Evolutionary conservation across 2,113 vertebrate genomes (phyloP).

Genomic region (Guaruba guarouba): DNA sequence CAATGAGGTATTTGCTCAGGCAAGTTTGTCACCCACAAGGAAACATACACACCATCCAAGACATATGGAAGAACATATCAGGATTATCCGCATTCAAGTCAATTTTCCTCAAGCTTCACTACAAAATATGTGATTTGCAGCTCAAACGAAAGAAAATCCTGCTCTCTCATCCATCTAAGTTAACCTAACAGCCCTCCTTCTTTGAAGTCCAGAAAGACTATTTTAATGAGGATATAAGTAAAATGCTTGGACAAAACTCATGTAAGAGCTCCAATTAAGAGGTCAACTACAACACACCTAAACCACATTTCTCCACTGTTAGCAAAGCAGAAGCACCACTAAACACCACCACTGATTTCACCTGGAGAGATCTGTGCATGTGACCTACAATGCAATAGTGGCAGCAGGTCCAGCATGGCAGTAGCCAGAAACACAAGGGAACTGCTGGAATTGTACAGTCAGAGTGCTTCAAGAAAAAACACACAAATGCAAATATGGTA

Average conservation of each 20-base stretch:
- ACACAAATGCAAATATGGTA: neutral
- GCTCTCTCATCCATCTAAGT: neutral
- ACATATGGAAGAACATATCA: neutral
- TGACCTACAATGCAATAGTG: neutral
- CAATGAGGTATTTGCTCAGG: neutral
- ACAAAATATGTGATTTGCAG: conserved; percentile 32
- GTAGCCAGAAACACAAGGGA: neutral
- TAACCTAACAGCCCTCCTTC: conserved; percentile 21
- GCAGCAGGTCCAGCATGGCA: neutral
- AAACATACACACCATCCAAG: neutral
- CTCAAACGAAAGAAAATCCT: conserved; percentile 26
- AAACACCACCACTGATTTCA: neutral
- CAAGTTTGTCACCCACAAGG: neutral
- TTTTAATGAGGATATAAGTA: conserved; percentile 5
- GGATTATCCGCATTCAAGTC: conserved; percentile 10
- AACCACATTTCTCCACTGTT: neutral
- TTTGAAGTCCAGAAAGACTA: conserved; percentile 21
- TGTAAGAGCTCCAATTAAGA: neutral
- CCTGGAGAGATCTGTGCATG: neutral
- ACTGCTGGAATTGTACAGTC: neutral
- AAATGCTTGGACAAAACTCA: neutral
- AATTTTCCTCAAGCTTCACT: conserved; percentile 1
- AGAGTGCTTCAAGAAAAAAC: neutral
- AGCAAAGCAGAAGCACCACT: neutral
- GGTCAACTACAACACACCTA: neutral